These are phyloP conservation scores for Platyscapa corneri DNA, from an alignment of 1,140 invertebrate species.

Conservation along the genomic window DNA sequence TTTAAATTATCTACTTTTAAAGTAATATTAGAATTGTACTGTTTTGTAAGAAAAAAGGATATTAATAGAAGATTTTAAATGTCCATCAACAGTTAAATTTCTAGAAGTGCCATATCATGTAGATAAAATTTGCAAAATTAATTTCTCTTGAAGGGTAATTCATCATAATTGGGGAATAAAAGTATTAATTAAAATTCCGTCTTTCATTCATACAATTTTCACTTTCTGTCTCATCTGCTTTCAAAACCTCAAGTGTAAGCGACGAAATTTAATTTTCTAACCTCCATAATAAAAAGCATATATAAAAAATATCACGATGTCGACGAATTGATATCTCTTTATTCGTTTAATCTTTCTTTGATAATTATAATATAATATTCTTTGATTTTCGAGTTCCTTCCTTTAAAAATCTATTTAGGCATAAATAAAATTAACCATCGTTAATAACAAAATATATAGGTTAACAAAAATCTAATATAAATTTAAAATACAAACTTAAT, in stretches of 20 bases:
- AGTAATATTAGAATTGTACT: not conserved
- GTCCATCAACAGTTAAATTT: not conserved
- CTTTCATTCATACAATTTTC: conserved; percentile 17
- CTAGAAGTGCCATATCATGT: not conserved
- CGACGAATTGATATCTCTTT: no score
- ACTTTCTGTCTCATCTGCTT: not conserved
- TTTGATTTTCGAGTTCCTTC: no score
- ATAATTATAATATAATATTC: no score
- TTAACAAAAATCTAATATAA: no score
- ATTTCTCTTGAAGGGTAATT: conserved; percentile 13
- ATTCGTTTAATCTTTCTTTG: no score
- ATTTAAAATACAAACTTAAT: no score
- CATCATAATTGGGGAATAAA: conserved; percentile 8
- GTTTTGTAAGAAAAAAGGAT: not conserved
- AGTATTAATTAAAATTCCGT: conserved; percentile 40
- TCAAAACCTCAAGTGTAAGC: not conserved
- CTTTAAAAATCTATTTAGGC: no score
- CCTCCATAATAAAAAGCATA: conserved; percentile 9
- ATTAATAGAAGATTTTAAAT: not conserved
- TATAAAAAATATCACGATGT: not conserved
- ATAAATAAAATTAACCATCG: no score
- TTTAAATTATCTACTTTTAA: no score
- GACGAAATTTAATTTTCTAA: conserved; percentile 43
- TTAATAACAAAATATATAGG: no score
- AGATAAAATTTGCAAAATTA: conserved; percentile 11